Conservation (phyloP, 2,113 vertebrate genomes). For the Pristiophorus japonicus region DNA sequence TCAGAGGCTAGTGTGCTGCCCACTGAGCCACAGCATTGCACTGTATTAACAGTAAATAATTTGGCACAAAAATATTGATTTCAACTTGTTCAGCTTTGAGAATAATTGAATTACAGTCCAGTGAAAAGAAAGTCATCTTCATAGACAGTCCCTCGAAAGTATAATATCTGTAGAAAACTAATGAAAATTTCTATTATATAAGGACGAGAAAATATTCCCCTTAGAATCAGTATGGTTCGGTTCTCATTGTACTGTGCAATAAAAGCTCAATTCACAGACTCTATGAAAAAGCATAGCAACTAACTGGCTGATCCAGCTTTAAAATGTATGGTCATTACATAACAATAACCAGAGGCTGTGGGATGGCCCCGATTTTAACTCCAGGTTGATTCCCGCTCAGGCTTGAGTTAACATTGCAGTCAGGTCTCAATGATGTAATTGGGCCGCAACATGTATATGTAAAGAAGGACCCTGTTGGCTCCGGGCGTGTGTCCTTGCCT, state of each 20-base stretch:
- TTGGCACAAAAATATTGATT: neutral
- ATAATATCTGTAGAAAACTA: too few species aligned
- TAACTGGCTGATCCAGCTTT: neutral
- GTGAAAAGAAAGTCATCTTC: neutral
- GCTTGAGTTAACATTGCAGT: too few species aligned
- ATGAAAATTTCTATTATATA: neutral
- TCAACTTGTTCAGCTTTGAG: neutral
- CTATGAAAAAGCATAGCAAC: neutral
- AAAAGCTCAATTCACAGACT: neutral
- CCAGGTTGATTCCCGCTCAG: too few species aligned
- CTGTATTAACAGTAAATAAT: neutral
- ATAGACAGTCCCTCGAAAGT: too few species aligned
- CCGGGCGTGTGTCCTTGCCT: too few species aligned
- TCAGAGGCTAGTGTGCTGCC: too few species aligned
- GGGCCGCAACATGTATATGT: too few species aligned
- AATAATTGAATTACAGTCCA: neutral
- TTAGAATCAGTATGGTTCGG: neutral
- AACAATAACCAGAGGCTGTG: neutral
- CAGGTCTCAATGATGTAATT: too few species aligned
- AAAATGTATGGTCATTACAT: neutral
- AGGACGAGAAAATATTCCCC: neutral
- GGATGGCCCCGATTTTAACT: neutral
- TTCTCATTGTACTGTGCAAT: neutral
- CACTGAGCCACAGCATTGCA: too few species aligned
- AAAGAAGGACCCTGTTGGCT: too few species aligned